Conservation (phyloP, 1,140 invertebrate species). For the Heliconius melpomene region DNA sequence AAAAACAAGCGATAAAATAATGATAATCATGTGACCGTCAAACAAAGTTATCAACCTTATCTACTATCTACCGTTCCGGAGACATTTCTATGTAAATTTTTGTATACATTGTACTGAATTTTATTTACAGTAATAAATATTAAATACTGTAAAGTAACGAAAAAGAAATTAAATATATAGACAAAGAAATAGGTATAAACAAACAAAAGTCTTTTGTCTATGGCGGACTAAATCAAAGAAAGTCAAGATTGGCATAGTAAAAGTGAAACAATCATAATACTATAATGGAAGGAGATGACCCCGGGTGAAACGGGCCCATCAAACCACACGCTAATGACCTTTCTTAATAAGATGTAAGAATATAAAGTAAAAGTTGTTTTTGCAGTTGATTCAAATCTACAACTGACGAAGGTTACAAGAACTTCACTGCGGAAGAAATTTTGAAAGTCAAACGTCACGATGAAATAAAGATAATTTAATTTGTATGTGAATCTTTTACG, state of each 20-base stretch:
- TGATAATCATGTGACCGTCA: conserved; percentile 23
- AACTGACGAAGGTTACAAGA: conserved; percentile 26
- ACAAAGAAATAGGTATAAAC: too few species aligned
- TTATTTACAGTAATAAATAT: conserved; percentile 4
- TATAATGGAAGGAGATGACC: conserved; percentile 6
- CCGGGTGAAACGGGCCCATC: conserved; percentile 13
- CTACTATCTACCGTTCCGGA: conserved; percentile 26
- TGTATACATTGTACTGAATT: conserved; percentile 9
- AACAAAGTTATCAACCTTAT: conserved; percentile 19
- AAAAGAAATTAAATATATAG: neutral
- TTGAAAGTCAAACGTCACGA: conserved; percentile 21
- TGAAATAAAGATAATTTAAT: conserved; percentile 23
- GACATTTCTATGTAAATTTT: conserved; percentile 15
- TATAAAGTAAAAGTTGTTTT: conserved; percentile 21
- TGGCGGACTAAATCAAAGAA: neutral
- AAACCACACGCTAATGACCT: conserved; percentile 1
- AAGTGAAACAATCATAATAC: neutral
- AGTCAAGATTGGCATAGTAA: neutral
- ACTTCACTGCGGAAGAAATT: conserved; percentile 12
- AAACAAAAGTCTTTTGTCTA: too few species aligned
- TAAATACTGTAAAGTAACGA: neutral
- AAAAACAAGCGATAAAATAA: conserved; percentile 19
- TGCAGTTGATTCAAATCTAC: conserved; percentile 22
- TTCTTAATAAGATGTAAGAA: conserved; percentile 19
- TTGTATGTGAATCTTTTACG: conserved; percentile 20